Conservation (phyloP, 1,140 invertebrate species). For the Adoxophyes honmai region DNA sequence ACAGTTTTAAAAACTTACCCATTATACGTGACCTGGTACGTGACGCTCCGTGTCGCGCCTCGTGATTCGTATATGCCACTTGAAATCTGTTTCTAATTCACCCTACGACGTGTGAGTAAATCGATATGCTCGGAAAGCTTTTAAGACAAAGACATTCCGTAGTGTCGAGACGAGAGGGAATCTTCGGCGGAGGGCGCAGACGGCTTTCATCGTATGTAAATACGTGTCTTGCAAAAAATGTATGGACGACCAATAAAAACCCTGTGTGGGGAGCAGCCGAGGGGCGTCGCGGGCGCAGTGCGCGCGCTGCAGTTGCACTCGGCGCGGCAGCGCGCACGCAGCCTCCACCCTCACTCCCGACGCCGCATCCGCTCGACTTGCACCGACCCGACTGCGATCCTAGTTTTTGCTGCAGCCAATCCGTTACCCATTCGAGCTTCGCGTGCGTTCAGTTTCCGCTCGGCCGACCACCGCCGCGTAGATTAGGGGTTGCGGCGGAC, state of each 20-base stretch:
- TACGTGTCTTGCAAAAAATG: conserved; percentile 67
- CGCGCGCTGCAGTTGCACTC: conserved; percentile 60
- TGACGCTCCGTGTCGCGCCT: not conserved
- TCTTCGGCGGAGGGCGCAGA: conserved; percentile 58
- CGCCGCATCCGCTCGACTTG: conserved; percentile 27
- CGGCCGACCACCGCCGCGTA: conserved; percentile 19
- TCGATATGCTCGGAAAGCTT: conserved; percentile 39
- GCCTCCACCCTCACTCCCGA: conserved; percentile 41
- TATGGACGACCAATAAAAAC: conserved; percentile 73
- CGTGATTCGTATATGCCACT: too few species aligned
- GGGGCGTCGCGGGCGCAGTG: conserved; percentile 61
- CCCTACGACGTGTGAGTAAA: conserved; percentile 26
- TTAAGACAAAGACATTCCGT: conserved; percentile 58
- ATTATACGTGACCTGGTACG: conserved; percentile 1
- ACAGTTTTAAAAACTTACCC: not conserved
- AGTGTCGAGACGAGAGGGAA: conserved; percentile 55
- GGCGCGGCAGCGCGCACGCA: conserved; percentile 67
- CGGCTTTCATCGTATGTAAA: conserved; percentile 67
- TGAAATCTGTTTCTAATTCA: not conserved
- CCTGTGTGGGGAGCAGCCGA: conserved; percentile 64
- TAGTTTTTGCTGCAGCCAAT: conserved; percentile 32
- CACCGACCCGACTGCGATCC: conserved; percentile 22
- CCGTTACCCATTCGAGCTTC: conserved; percentile 41
- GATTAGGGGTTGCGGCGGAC: conserved; percentile 35
- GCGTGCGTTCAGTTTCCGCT: conserved; percentile 44